Base-by-base conservation (phyloP, 2,113 vertebrate species). In the Suricata suricatta region DNA sequence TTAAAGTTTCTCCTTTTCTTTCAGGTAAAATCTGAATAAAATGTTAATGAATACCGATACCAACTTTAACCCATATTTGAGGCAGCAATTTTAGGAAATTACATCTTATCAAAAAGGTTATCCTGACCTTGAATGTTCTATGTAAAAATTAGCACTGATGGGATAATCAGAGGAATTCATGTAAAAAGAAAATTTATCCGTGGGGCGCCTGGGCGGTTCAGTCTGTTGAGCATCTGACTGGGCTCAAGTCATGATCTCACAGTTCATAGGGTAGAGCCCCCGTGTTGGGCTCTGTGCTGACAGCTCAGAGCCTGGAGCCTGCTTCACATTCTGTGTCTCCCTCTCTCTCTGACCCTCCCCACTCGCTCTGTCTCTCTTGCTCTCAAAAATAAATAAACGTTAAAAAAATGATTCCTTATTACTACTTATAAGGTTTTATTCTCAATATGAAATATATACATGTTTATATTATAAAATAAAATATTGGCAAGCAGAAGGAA, bases 81-180 rank as follows among this genome's bases (percentile, higher is more conserved):
- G 71, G 14, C n/a, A 76, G 47, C 13, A 79, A 13, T 83, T 64
- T 95, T 74, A 87, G 17, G 71, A 81, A 88, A 82, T 38, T 89
- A n/a, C 44, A 31, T 87, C 82, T 72, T 81, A 66, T 66, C 64
- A 71, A 66, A 68, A 64, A n/a, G 3, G 3, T 77, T 44, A 72
- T 81, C 41, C 94, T 97, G 7, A 31, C 23, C 81, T 96, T 79
- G 66, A 95, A 96, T 96, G 29, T 52, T 85, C 12, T n/a, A 71
- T 76, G 60, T 35, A 25, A 86, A 77, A 91, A 66, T 63, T 50
- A 69, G 47, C 47, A 17, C 6, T 63, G 47, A 0, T 80, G 69
- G 44, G 44, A 64, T 84, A 71, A 81, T 68, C n/a, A 29, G 8
- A n/a, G 80, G 33, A 90, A 93, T 10, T 81, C 12, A 23, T 27